Evolutionary conservation across 2,797 vertebrate species (phyloP).

Genomic region (Buphagus erythrorhynchus): DNA sequence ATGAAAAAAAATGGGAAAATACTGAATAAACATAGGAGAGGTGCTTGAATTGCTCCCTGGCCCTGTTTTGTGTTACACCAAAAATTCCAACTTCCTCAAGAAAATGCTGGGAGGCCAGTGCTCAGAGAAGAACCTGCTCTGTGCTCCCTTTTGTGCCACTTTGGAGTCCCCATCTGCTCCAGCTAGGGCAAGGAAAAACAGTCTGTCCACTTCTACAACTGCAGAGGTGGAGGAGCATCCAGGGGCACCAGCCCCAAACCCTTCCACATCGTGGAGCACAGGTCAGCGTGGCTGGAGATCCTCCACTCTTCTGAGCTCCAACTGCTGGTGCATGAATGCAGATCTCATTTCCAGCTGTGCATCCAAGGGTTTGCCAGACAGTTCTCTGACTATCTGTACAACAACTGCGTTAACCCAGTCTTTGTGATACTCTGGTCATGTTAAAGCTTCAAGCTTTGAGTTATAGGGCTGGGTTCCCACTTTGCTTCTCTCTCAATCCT

Average conservation of each 20-base stretch:
- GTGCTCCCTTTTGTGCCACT: neutral
- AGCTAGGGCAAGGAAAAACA: neutral
- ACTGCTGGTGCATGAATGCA: accelerated
- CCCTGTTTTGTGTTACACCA: neutral
- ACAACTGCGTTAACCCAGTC: neutral
- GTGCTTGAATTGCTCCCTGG: neutral
- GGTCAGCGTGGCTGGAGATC: neutral
- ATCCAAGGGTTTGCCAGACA: neutral
- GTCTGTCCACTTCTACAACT: neutral
- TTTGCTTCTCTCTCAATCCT: neutral
- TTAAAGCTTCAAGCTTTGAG: neutral
- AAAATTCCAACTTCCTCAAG: neutral
- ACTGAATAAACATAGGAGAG: neutral
- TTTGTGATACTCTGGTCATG: neutral
- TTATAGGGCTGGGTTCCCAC: neutral
- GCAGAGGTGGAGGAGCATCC: too few species aligned
- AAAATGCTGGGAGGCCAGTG: neutral
- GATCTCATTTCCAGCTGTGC: neutral
- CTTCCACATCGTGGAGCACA: accelerated
- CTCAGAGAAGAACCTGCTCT: neutral
- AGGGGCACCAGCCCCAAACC: neutral
- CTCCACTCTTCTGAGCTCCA: neutral
- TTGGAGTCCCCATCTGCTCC: neutral
- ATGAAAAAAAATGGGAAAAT: neutral
- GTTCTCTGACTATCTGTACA: neutral